Evolutionary conservation across 2,797 vertebrate genomes (phyloP).

Genomic region (Takifugu ocellatus): DNA sequence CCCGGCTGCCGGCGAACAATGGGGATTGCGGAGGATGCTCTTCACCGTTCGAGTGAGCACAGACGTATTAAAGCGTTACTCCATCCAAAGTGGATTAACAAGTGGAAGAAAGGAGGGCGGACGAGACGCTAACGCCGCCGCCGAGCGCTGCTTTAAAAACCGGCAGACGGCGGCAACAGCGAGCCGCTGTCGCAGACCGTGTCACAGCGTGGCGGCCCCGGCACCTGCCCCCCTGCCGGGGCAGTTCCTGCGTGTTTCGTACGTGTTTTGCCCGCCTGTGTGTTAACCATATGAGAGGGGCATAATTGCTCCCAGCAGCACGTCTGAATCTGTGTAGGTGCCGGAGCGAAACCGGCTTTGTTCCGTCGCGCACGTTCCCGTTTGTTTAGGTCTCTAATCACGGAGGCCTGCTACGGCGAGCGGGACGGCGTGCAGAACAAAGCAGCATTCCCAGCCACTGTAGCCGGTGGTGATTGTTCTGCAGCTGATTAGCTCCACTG

Average conservation of each 20-base stretch:
- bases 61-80: constrained; percentile 19
- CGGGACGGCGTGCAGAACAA: constrained; percentile 13
- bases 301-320: background rate
- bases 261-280: background rate
- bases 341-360: background rate
- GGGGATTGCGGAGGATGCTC: constrained; percentile 21
- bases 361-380: too few relatives aligned
- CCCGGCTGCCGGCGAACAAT: constrained; percentile 31
- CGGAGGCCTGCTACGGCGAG: constrained; percentile 7
- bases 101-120: constrained; percentile 16
- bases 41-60: constrained; percentile 41
- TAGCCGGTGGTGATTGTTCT: constrained; percentile 39
- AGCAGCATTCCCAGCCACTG: constrained; percentile 26
- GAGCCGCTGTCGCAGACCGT: background rate
- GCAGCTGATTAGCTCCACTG: constrained; percentile 37
- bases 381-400: too few relatives aligned
- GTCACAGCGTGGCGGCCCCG: background rate
- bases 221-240: background rate
- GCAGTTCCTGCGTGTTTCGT: background rate
- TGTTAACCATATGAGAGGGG: constrained; percentile 9
- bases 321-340: constrained; percentile 1
- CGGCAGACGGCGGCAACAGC: background rate
- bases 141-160: background rate
- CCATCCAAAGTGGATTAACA: constrained; percentile 18
- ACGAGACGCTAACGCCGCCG: background rate